These are phyloP conservation scores for Aix galericulata DNA, from an alignment of 2,113 vertebrate genomes.

Conservation along the genomic window DNA sequence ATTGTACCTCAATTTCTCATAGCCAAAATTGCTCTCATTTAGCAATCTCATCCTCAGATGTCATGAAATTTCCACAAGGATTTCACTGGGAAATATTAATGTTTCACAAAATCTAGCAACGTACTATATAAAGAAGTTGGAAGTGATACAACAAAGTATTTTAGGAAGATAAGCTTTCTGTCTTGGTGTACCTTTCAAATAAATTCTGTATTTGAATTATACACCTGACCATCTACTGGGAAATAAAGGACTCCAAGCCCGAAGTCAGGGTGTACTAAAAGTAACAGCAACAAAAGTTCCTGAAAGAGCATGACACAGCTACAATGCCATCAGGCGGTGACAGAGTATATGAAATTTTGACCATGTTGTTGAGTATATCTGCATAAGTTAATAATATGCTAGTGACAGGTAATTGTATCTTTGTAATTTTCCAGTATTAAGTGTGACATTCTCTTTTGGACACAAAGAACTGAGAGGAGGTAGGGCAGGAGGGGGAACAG, in stretches of 20 bases:
- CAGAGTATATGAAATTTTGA: not conserved
- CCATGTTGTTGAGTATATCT: not conserved
- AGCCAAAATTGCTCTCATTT: no score
- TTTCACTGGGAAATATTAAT: not conserved
- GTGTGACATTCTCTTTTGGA: not conserved
- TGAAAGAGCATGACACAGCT: not conserved
- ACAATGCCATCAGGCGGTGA: constrained; percentile 16
- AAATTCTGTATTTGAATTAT: not conserved
- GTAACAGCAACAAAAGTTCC: not conserved
- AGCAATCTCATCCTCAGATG: not conserved
- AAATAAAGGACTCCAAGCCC: not conserved
- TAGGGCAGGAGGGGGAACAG: not conserved
- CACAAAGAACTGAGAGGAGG: not conserved
- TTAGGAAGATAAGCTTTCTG: not conserved
- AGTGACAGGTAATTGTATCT: not conserved
- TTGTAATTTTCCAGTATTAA: no score
- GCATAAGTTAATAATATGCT: not conserved
- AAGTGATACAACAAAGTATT: not conserved
- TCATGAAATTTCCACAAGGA: not conserved
- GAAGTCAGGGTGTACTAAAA: not conserved
- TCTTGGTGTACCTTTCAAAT: not conserved
- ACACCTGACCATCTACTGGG: not conserved
- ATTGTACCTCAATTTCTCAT: not conserved
- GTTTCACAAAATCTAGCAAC: not conserved
- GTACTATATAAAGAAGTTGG: not conserved